A percentile compares a stretch with the other conserved stretches of the same genome.
Conservation (phyloP, 2,888 invertebrate species). For the Polydrusus cervinus region DNA sequence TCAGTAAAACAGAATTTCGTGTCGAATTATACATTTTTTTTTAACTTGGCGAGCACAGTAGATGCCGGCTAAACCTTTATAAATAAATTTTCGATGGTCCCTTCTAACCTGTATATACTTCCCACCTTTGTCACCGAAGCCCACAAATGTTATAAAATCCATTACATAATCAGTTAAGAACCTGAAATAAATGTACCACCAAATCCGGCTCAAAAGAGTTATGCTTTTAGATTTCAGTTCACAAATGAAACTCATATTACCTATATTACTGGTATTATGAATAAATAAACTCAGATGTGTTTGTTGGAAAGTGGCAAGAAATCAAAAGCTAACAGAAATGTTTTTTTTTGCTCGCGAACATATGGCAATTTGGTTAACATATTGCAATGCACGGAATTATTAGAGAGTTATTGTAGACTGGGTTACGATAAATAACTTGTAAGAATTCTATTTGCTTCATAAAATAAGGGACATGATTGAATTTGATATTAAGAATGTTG, state of each 20-base stretch:
- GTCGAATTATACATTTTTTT: no score
- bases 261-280: neutral
- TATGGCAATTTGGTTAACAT: slow-evolving; percentile 31
- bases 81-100: no score
- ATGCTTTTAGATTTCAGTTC: neutral
- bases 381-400: slow-evolving; percentile 20
- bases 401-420: slow-evolving; percentile 12
- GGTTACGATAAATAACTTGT: neutral
- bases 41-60: no score
- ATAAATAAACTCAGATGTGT: neutral
- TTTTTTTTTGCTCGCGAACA: slow-evolving; percentile 2
- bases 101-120: no score
- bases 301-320: slow-evolving; percentile 29
- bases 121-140: neutral
- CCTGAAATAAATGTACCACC: neutral
- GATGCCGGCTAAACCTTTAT: no score
- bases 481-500: no score
- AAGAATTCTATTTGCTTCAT: no score
- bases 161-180: slow-evolving; percentile 1
- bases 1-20: no score
- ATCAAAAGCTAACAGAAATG: slow-evolving; percentile 3
- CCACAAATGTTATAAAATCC: neutral
- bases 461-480: no score
- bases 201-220: neutral
- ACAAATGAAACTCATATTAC: neutral